Evolutionary conservation across 1,140 invertebrate genomes (phyloP), one percentile per base, ranked within the genome.

Genomic region (Bombus superbus): DNA sequence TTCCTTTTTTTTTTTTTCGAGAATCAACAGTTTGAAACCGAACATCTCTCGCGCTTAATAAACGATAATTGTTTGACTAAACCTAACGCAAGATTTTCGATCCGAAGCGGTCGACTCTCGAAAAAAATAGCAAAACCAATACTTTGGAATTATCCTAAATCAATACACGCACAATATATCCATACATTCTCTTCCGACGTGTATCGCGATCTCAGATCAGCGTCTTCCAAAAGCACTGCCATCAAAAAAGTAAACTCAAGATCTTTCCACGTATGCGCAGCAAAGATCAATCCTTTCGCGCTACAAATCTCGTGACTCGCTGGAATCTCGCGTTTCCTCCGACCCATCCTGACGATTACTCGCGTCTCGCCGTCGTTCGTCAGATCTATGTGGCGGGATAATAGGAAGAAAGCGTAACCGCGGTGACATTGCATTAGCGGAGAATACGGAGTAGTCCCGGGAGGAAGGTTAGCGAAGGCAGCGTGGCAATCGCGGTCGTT

Each of bases 401-500:
- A 68, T 15, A 18, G 38, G 57, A 81, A 72, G 72, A 82, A 71
- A 71, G 53, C 68, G 66, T 78, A 66, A 73, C 47, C 35, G 35
- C 38, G 68, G 68, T 81, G 81, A 68, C 86, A 81, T 69, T 66
- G 75, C 64, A 73, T 68, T 66, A 38, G n/a, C 35, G 8, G 9
- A 18, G 3, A 22, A 47, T 42, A 18, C 40, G 15, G 18, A 22
- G 32, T 22, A 44, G 6, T 15, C 72, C 40, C 28, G 4, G 32
- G 25, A 3, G 47, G 38, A 86, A 81, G 57, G 44, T 86, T 71
- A 81, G 25, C n/a, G 8, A 10, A 28, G 32, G 59, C 47, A 59
- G 38, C 15, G 25, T 78, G 64, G 74, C 35, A 53, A 75, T 88
- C 57, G 64, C 44, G 44, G 38, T 57, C 72, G 83, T 79, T 77